Base-by-base conservation (phyloP, 2,888 invertebrate genomes). In the Coenonympha glycerion region DNA sequence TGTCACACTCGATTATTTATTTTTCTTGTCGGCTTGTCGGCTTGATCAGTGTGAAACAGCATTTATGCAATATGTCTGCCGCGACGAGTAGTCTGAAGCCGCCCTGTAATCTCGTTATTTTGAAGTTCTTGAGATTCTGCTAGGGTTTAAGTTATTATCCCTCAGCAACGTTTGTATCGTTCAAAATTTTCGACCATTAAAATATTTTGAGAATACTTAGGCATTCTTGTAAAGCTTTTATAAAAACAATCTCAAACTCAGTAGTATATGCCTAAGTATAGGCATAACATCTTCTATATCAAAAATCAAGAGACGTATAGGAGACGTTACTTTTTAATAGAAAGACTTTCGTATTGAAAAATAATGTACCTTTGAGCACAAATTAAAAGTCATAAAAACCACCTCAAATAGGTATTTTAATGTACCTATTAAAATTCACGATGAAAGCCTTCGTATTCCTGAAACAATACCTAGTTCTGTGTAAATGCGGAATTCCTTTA, bases 401-500 rank as follows among this genome's bases (percentile, higher is more conserved):
- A 67, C 50, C 51, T 53, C 63, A 64, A 66, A 71, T 69, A 37
- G 37, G 37, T 37, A 72, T 72, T 74, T 73, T 69, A 78, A 74
- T 66, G 68, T 60, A 58, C 63, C 66, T 69, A 76, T 79, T 78
- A 79, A 70, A 68, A 64, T 42, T 58, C 56, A 61, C 69, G 66
- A 66, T 66, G 72, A 71, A 71, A 71, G 68, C 68, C 66, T 62
- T 60, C 66, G 61, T 66, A 65, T 73, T 75, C 74, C 69, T 69
- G 68, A 68, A 78, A 80, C 75, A 80, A 82, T 79, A 73, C 71
- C 76, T 74, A 75, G 66, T 64, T 71, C 68, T 64, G 63, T 68
- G 77, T 79, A 79, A 85, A 82, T 76, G 75, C 73, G 72, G 61
- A 65, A 69, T 71, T 79, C 76, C 73, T 81, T 80, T 81, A 82